These are phyloP conservation scores for Cyclargus thomasi DNA, from an alignment of 1,140 invertebrate genomes.

Conservation along the genomic window DNA sequence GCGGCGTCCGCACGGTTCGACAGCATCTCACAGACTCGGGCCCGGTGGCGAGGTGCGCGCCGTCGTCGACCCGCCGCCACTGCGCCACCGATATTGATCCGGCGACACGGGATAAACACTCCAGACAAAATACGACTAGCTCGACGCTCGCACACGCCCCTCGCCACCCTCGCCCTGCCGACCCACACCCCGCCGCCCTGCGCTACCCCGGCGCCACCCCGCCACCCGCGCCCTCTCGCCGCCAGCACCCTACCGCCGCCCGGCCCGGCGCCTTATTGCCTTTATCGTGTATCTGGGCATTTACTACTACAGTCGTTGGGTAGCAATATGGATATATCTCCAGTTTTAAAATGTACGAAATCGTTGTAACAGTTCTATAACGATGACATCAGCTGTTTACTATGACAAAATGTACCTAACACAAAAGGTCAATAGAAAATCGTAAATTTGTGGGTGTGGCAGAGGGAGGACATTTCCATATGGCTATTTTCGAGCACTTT, in stretches of 20 bases:
- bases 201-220: constrained; percentile 35
- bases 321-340: constrained; percentile 20
- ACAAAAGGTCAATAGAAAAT: neutral
- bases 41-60: constrained; percentile 48
- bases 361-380: neutral
- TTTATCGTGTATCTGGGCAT: constrained; percentile 36
- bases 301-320: constrained; percentile 43
- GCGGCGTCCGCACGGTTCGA: constrained; percentile 66
- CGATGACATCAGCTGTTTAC: neutral
- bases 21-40: constrained; percentile 72
- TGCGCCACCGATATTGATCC: constrained; percentile 72
- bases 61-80: constrained; percentile 61
- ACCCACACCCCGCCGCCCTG: constrained; percentile 37
- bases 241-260: constrained; percentile 38
- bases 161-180: constrained; percentile 38
- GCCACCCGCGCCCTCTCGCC: constrained; percentile 36
- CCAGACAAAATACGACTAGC: constrained; percentile 72
- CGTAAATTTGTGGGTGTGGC: neutral
- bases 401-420: neutral
- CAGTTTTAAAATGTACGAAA: neutral
- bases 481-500: neutral
- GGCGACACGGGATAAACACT: constrained; percentile 70
- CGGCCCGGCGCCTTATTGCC: constrained; percentile 38
- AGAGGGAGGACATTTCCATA: neutral
- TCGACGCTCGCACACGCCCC: constrained; percentile 62